A percentile compares a stretch with the other conserved stretches of the same genome.
Conservation (phyloP, 2,888 invertebrate species). For the Taphrorychus bicolor region DNA sequence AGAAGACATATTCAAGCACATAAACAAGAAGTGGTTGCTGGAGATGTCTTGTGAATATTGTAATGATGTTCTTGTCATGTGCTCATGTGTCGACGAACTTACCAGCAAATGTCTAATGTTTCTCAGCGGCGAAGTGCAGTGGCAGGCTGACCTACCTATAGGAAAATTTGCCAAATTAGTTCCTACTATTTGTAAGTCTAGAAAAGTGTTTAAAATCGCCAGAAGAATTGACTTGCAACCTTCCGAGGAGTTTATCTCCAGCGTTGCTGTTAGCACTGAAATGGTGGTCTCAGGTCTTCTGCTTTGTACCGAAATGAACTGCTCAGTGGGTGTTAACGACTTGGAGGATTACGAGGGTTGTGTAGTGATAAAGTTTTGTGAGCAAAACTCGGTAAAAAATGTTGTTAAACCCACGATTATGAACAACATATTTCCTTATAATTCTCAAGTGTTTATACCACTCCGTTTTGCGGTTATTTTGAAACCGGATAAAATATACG, state of each 20-base stretch:
- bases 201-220: conserved; percentile 48
- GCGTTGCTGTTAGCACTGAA: conserved; percentile 42
- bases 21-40: conserved; percentile 42
- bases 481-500: conserved; percentile 48
- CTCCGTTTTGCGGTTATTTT: conserved; percentile 47
- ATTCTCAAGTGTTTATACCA: conserved; percentile 45
- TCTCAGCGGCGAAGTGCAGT: conserved; percentile 33
- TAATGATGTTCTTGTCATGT: conserved; percentile 31
- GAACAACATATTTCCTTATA: conserved; percentile 42
- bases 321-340: conserved; percentile 13
- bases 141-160: conserved; percentile 36
- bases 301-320: conserved; percentile 45
- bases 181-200: conserved; percentile 26
- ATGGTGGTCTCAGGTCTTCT: conserved; percentile 47
- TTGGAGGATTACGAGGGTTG: conserved; percentile 41
- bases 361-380: conserved; percentile 42
- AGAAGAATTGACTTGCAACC: conserved; percentile 44
- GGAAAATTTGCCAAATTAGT: conserved; percentile 26
- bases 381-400: conserved; percentile 34
- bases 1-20: conserved; percentile 43
- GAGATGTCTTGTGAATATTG: conserved; percentile 41
- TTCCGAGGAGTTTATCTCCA: conserved; percentile 44
- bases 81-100: conserved; percentile 41
- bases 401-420: conserved; percentile 44
- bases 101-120: conserved; percentile 38